These are phyloP conservation scores for Aegypius monachus DNA, from an alignment of 2,113 vertebrate genomes.

Conservation along the genomic window DNA sequence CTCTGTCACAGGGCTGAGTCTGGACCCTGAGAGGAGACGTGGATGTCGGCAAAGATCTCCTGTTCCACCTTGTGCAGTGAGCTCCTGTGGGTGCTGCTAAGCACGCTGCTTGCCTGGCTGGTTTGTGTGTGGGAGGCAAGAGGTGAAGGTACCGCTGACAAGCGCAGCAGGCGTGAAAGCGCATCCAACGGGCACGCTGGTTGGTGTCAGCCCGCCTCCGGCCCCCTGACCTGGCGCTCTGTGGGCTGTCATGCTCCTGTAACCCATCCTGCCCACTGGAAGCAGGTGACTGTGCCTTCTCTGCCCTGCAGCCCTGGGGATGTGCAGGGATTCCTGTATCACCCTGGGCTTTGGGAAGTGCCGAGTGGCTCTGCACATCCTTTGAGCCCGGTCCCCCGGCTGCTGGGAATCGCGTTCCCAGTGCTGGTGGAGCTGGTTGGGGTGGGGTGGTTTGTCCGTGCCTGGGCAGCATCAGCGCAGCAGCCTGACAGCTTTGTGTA, in stretches of 20 bases:
- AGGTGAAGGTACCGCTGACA: neutral
- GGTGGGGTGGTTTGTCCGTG: neutral
- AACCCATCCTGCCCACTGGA: neutral
- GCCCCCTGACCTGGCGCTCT: fast-evolving
- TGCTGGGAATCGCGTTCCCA: neutral
- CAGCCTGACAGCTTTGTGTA: slow-evolving; percentile 40
- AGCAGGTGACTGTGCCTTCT: neutral
- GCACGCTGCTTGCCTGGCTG: neutral
- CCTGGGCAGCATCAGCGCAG: slow-evolving; percentile 43
- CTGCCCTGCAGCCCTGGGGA: neutral
- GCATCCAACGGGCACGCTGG: neutral
- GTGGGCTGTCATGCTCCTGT: neutral
- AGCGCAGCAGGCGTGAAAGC: neutral
- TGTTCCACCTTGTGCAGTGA: neutral
- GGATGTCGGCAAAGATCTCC: neutral
- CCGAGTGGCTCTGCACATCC: neutral
- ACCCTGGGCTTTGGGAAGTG: neutral
- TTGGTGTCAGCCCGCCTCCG: neutral
- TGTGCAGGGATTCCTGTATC: neutral
- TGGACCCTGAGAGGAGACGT: neutral
- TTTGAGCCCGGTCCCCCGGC: fast-evolving
- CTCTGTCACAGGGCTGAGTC: neutral
- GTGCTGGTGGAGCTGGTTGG: neutral
- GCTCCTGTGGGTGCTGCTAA: neutral
- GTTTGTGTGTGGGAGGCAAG: fast-evolving